Evolutionary conservation across 2,888 invertebrate species (phyloP).

Genomic region (Anoncus sp.): DNA sequence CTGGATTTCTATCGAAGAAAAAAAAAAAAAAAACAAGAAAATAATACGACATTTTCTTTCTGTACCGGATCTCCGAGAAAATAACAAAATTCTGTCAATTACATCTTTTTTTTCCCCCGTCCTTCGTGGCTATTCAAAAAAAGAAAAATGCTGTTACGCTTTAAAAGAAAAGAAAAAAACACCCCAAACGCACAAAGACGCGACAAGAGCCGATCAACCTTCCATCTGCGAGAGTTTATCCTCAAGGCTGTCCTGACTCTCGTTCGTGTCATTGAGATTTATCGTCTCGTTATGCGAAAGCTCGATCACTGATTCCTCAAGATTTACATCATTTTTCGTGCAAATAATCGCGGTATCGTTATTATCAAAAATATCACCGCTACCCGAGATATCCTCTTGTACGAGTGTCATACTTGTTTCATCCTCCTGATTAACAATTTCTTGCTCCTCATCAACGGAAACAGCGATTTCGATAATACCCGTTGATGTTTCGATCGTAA

Average conservation of each 20-base stretch:
- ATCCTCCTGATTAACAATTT: slow-evolving; percentile 61
- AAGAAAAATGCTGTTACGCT: background rate
- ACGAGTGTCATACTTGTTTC: slow-evolving; percentile 54
- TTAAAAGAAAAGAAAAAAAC: slow-evolving; percentile 9
- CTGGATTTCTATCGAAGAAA: no score
- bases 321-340: slow-evolving; percentile 57
- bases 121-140: no score
- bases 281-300: slow-evolving; percentile 76
- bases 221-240: slow-evolving; percentile 82
- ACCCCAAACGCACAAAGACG: no score
- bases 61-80: no score
- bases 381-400: slow-evolving; percentile 71
- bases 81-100: no score
- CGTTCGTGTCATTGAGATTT: slow-evolving; percentile 79
- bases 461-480: slow-evolving; percentile 55
- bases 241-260: slow-evolving; percentile 81
- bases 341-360: slow-evolving; percentile 62
- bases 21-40: no score
- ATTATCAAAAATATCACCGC: slow-evolving; percentile 74
- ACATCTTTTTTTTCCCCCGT: no score
- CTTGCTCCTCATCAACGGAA: slow-evolving; percentile 49
- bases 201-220: slow-evolving; percentile 71
- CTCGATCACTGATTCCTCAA: slow-evolving; percentile 77
- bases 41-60: no score
- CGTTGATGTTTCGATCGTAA: slow-evolving; percentile 54